A percentile compares a stretch with the other conserved stretches of the same genome.
phyloP scores from a whole-genome alignment of 2,797 vertebrate species.

The Poecile montanus region DNA sequence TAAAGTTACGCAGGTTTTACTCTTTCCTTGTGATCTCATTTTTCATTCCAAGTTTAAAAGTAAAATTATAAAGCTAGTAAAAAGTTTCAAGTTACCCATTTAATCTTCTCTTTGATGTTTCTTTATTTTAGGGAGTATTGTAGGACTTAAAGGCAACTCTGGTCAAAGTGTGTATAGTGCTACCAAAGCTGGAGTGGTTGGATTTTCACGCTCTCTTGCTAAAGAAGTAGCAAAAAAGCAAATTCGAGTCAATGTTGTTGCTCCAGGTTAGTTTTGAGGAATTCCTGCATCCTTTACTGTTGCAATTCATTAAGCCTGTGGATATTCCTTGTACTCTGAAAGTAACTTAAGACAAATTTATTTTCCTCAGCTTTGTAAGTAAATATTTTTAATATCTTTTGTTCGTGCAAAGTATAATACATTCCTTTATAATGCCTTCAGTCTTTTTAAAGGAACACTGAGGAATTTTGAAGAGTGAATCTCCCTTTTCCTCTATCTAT shows the following conservation, averaged over 20 bases:
- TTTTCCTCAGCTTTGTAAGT: background rate
- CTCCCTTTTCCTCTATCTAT: background rate
- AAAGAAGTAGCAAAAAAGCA: slow-evolving; percentile 92
- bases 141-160: slow-evolving; percentile 87
- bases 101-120: slow-evolving; percentile 1
- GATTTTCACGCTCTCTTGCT: slow-evolving; percentile 92
- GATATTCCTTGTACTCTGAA: background rate
- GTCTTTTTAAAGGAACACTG: background rate
- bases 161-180: slow-evolving; percentile 91
- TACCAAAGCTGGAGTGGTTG: slow-evolving; percentile 90
- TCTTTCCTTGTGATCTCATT: background rate
- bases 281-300: background rate
- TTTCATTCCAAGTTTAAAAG: background rate
- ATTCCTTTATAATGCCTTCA: background rate
- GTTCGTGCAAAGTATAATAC: background rate
- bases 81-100: background rate
- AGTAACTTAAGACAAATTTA: background rate
- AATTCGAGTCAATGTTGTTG: slow-evolving; percentile 90
- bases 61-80: background rate
- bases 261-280: slow-evolving; percentile 84
- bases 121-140: slow-evolving; percentile 84
- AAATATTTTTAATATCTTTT: background rate
- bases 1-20: background rate
- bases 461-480: background rate
- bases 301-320: background rate